Evolutionary conservation across 2,797 vertebrate species (phyloP).

Genomic region (Myiotriccus ornatus): DNA sequence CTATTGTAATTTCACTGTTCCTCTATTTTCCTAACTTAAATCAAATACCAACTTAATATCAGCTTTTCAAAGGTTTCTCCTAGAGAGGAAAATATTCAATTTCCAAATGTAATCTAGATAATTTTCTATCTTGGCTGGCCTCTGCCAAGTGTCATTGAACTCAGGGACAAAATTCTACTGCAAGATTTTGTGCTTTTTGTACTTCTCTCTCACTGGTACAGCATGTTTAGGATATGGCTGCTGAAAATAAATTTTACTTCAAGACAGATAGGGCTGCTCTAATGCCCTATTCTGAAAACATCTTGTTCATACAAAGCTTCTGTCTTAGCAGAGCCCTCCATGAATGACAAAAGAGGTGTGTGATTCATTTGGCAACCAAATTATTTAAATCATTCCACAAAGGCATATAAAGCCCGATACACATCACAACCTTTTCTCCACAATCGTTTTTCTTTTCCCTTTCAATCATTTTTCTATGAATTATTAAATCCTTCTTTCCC

Average conservation of each 20-base stretch:
- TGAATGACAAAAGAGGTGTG: slow-evolving; percentile 15
- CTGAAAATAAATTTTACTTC: slow-evolving; percentile 46
- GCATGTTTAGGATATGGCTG: slow-evolving; percentile 11
- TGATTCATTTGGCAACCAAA: slow-evolving; percentile 71
- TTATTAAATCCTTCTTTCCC: slow-evolving; percentile 44
- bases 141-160: background rate
- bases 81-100: background rate
- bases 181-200: slow-evolving; percentile 15
- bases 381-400: slow-evolving; percentile 70
- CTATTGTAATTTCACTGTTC: background rate
- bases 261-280: slow-evolving; percentile 14
- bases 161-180: background rate
- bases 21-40: background rate
- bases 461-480: slow-evolving; percentile 39
- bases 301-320: slow-evolving; percentile 19
- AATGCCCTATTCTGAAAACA: slow-evolving; percentile 14
- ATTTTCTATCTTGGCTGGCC: background rate
- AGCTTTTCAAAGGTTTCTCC: background rate
- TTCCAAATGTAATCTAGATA: background rate
- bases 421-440: slow-evolving; percentile 39
- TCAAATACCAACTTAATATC: background rate
- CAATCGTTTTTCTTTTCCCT: background rate
- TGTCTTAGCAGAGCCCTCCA: slow-evolving; percentile 34
- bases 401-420: slow-evolving; percentile 29
- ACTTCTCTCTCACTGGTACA: slow-evolving; percentile 5